A percentile compares a stretch with the other conserved stretches of the same genome.
Conservation (phyloP, 2,113 vertebrate species). For the Chlamydotis undulata region DNA sequence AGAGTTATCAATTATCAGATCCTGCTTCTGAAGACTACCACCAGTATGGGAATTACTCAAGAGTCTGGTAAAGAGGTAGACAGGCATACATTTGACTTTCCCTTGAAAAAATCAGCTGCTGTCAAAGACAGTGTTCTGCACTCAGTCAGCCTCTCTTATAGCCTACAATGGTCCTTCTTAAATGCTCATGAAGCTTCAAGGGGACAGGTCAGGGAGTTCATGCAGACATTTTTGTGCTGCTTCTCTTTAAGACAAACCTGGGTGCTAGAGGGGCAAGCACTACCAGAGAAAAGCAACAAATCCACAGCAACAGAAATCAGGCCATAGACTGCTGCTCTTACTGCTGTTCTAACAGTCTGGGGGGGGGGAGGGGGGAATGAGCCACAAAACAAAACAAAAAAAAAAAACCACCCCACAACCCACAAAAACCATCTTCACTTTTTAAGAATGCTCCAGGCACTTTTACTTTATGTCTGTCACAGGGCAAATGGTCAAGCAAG, state of each 20-base stretch:
- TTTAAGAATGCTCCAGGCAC: neutral
- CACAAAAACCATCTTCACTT: too few relatives aligned
- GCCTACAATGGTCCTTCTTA: too few relatives aligned
- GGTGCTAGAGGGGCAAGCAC: neutral
- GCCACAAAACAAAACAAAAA: too few relatives aligned
- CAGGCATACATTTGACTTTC: too few relatives aligned
- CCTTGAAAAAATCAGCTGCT: neutral
- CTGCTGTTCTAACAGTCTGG: too few relatives aligned
- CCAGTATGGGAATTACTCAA: neutral
- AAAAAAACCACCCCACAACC: too few relatives aligned
- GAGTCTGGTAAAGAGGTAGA: too few relatives aligned
- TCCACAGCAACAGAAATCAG: neutral
- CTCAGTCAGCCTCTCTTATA: too few relatives aligned
- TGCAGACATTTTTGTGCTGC: neutral
- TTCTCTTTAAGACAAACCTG: neutral
- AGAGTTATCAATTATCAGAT: neutral
- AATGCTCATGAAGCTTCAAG: accelerated
- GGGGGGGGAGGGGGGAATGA: too few relatives aligned
- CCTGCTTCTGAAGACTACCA: neutral
- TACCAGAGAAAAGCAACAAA: too few relatives aligned
- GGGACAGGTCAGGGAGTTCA: too few relatives aligned
- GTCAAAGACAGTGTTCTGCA: neutral
- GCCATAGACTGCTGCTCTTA: neutral
- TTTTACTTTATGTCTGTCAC: neutral
- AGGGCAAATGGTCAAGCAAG: neutral